phyloP scores from a whole-genome alignment of 2,113 vertebrate genomes.

The Laticauda laticaudata region DNA sequence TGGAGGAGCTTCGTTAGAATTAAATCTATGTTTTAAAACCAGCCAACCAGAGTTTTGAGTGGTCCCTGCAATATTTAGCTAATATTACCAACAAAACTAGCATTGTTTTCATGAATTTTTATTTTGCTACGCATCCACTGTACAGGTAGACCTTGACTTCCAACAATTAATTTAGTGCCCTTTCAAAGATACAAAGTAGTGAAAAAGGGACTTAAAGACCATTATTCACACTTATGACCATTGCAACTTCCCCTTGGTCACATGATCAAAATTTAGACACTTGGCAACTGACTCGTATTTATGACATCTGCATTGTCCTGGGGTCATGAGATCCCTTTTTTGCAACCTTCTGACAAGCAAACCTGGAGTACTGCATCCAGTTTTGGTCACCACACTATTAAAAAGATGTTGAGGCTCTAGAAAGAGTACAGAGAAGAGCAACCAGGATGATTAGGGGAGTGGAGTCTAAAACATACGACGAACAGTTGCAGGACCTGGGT shows the following conservation, averaged over 20 bases:
- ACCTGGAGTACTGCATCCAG: neutral
- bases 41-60: neutral
- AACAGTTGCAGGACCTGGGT: too few relatives aligned
- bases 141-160: neutral
- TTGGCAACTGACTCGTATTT: neutral
- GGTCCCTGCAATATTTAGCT: neutral
- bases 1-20: neutral
- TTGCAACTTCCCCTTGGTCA: neutral
- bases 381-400: too few relatives aligned
- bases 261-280: neutral
- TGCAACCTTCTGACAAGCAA: neutral
- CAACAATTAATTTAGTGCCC: neutral
- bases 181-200: neutral
- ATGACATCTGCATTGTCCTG: neutral
- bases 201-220: neutral
- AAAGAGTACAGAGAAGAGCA: too few relatives aligned
- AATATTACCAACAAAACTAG: neutral
- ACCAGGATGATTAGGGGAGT: too few relatives aligned
- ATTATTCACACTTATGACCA: neutral
- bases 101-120: neutral
- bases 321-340: neutral
- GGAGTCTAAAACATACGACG: too few relatives aligned
- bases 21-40: neutral
- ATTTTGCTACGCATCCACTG: neutral
- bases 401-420: too few relatives aligned